These are phyloP conservation scores for Propithecus perrieri DNA, from an alignment of 2,797 vertebrate genomes.

Conservation along the genomic window DNA sequence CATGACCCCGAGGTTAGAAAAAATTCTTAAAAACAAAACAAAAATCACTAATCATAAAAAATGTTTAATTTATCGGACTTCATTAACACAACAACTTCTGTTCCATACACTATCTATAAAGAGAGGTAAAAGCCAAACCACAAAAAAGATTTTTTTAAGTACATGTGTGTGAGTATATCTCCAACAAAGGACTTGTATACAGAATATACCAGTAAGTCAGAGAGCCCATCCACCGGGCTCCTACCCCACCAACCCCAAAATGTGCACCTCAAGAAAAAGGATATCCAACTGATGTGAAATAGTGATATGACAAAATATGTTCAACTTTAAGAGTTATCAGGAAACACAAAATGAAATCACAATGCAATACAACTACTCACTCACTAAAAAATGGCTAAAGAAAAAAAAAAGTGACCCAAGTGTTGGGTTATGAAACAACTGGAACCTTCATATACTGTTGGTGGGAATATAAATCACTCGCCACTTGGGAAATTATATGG, in stretches of 20 bases:
- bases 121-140: constrained; percentile 31
- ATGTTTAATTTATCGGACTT: neutral
- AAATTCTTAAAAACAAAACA: neutral
- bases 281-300: neutral
- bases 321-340: neutral
- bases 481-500: neutral
- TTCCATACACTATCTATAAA: neutral
- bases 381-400: neutral
- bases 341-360: constrained; percentile 8
- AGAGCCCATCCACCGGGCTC: neutral
- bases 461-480: neutral
- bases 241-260: neutral
- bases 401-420: neutral
- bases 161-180: neutral
- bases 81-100: neutral
- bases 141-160: neutral
- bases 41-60: neutral
- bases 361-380: neutral
- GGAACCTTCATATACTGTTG: neutral
- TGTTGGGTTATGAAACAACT: neutral
- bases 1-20: neutral
- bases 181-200: neutral
- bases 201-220: neutral
- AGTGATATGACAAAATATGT: neutral
- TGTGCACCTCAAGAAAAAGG: neutral